These are phyloP conservation scores for Melanotaenia pygmaea DNA, from an alignment of 2,797 vertebrate species.

Conservation along the genomic window DNA sequence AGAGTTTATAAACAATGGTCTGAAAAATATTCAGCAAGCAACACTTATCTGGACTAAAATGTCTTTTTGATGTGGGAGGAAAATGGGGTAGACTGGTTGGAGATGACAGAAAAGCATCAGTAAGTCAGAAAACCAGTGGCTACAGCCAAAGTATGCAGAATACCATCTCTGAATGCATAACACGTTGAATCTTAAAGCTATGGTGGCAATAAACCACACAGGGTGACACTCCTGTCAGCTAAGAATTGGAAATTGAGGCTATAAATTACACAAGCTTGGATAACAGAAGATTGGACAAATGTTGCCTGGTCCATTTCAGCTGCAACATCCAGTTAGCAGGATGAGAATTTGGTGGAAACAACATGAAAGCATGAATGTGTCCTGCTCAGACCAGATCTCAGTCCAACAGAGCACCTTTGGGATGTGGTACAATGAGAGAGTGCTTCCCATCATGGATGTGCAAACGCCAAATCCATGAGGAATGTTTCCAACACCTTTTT, in stretches of 20 bases:
- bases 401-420: neutral
- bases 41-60: neutral
- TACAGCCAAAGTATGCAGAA: no score
- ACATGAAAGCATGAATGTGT: neutral
- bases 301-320: neutral
- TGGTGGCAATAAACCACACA: no score
- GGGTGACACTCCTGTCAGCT: no score
- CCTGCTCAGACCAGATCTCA: neutral
- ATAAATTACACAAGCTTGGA: no score
- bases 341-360: neutral
- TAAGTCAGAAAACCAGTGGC: no score
- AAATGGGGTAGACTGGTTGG: no score
- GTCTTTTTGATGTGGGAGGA: neutral
- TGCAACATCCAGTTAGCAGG: neutral
- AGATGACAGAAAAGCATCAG: no score
- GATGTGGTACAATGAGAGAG: neutral
- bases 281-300: neutral
- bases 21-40: no score
- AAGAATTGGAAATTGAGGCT: no score
- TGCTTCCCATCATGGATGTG: neutral
- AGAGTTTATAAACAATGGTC: no score
- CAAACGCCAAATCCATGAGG: neutral
- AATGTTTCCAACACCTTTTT: neutral
- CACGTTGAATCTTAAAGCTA: no score
- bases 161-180: no score